These are phyloP conservation scores for Botia kubotai DNA, from an alignment of 2,797 vertebrate genomes.

Conservation along the genomic window DNA sequence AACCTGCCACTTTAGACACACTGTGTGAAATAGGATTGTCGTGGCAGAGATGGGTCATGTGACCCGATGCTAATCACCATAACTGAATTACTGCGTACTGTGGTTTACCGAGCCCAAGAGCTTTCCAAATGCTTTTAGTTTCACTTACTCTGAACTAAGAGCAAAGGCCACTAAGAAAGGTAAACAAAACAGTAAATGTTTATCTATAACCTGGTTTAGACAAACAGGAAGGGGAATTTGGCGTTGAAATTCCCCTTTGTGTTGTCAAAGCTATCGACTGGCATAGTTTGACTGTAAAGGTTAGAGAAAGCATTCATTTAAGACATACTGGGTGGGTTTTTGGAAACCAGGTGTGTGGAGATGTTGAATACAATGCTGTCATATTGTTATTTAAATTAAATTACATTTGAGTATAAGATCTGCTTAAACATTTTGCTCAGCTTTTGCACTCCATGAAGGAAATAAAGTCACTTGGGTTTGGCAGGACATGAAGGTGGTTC, in stretches of 20 bases:
- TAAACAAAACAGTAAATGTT: constrained; percentile 8
- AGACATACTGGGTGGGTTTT: neutral
- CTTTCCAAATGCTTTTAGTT: constrained; percentile 46
- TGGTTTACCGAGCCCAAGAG: constrained; percentile 37
- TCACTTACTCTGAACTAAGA: constrained; percentile 24
- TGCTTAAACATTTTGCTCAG: too few species aligned
- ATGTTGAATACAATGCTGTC: neutral
- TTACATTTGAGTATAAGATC: too few species aligned
- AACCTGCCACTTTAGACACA: constrained; percentile 42
- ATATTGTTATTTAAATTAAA: neutral
- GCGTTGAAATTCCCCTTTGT: neutral
- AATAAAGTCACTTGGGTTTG: too few species aligned
- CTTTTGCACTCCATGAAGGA: too few species aligned
- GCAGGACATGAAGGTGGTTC: too few species aligned
- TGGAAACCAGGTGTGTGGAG: neutral
- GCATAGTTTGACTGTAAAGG: neutral
- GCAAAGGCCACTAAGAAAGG: neutral
- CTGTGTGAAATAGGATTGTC: constrained; percentile 38
- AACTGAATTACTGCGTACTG: constrained; percentile 32
- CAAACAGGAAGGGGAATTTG: neutral
- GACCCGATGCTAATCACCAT: constrained; percentile 28
- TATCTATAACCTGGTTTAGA: constrained; percentile 5
- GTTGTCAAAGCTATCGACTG: neutral
- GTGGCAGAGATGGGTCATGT: constrained; percentile 28
- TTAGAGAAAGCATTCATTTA: neutral